Evolutionary conservation across 2,888 invertebrate species (phyloP).

Genomic region (Adela reaumurella): DNA sequence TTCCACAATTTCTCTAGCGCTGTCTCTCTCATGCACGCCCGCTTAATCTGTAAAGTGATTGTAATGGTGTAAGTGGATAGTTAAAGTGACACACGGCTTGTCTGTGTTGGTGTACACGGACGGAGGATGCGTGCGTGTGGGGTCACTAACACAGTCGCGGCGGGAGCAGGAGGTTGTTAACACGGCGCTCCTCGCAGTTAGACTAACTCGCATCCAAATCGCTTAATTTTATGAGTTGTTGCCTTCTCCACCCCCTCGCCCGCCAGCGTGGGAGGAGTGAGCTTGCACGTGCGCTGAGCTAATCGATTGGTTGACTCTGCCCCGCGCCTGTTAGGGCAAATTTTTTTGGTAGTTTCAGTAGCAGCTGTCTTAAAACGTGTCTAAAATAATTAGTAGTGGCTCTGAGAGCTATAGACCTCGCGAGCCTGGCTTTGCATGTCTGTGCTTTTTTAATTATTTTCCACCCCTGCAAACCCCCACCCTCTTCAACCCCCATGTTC

Average conservation of each 20-base stretch:
- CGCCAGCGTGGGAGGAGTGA: constrained; percentile 23
- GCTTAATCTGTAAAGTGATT: not conserved
- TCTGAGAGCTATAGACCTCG: too few species aligned
- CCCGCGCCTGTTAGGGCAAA: too few species aligned
- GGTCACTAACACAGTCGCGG: not conserved
- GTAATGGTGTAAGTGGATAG: not conserved
- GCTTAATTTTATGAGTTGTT: constrained; percentile 60
- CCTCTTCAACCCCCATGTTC: too few species aligned
- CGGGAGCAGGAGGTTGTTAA: constrained; percentile 33
- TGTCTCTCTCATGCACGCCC: not conserved
- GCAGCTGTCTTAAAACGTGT: too few species aligned
- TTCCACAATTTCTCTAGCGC: not conserved
- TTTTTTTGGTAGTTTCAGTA: too few species aligned
- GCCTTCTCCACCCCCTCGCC: constrained; percentile 55
- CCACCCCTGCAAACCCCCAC: too few species aligned
- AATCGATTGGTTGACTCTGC: not conserved
- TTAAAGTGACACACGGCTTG: not conserved
- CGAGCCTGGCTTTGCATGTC: too few species aligned
- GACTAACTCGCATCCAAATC: constrained; percentile 58
- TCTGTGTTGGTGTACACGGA: not conserved
- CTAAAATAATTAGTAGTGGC: too few species aligned
- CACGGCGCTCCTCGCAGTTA: constrained; percentile 53
- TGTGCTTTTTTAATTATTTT: too few species aligned
- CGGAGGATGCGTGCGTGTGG: not conserved
- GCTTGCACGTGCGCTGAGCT: constrained; percentile 20